Evolutionary conservation across 2,888 invertebrate genomes (phyloP).

Genomic region (Andrena trimmerana): DNA sequence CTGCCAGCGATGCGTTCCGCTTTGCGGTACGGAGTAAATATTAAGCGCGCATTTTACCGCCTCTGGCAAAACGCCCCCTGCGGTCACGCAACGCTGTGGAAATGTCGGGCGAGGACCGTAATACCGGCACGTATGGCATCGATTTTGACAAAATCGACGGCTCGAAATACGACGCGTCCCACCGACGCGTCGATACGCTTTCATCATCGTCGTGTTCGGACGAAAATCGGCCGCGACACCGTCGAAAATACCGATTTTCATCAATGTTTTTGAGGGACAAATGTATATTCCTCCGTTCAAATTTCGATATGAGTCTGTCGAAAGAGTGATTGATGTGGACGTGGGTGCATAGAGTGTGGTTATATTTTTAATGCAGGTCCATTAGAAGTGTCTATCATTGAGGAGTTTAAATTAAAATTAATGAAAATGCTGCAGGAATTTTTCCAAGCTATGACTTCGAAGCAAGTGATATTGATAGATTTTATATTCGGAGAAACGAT

Average conservation of each 20-base stretch:
- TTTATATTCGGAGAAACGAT: too few species aligned
- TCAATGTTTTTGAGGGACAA: not conserved
- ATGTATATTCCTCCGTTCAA: not conserved
- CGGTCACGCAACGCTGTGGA: slow-evolving; percentile 53
- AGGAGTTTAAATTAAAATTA: too few species aligned
- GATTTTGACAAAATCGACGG: slow-evolving; percentile 60
- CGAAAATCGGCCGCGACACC: not conserved
- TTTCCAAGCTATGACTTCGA: too few species aligned
- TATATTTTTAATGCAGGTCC: too few species aligned
- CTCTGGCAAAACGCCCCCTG: slow-evolving; percentile 69
- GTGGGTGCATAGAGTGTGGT: too few species aligned
- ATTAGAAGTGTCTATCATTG: too few species aligned
- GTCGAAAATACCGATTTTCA: not conserved
- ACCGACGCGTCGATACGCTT: slow-evolving; percentile 4
- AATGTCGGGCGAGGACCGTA: slow-evolving; percentile 38
- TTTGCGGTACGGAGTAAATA: slow-evolving; percentile 68
- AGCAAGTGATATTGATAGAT: too few species aligned
- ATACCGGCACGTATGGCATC: slow-evolving; percentile 50
- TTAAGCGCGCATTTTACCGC: slow-evolving; percentile 70
- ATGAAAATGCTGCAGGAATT: too few species aligned
- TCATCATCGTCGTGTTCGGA: slow-evolving; percentile 4
- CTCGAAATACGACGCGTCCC: slow-evolving; percentile 40
- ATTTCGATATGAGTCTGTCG: too few species aligned
- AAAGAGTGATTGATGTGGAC: too few species aligned
- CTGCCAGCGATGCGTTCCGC: slow-evolving; percentile 55